Evolutionary conservation across 2,113 vertebrate genomes (phyloP), one percentile per base, ranked within the genome.

Genomic region (Craseonycteris thonglongyai): DNA sequence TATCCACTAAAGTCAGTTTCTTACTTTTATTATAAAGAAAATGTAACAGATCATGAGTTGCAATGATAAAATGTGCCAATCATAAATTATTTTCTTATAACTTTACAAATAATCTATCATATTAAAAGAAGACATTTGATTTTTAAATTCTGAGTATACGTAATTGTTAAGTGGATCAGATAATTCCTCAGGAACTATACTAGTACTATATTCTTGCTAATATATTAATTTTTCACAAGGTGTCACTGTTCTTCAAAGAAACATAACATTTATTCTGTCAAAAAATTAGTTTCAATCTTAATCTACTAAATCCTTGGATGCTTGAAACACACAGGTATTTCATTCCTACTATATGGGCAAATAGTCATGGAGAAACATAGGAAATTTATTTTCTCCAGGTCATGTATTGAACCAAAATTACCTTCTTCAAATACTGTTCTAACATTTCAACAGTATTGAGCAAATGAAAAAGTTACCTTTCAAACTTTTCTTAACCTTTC

Each of bases 161-260:
- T n/a, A 85, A 79, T 51, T 56, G 24, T 74, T 71, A 86, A 74
- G 18, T 66, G n/a, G 45, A 74, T 86, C 35, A 56, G 35, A 47
- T 92, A 84, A 95, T 79, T 91, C 24, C 78, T 74, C 72, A 89
- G 61, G 26, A 89, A 40, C 12, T 87, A 5, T 45, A 0, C 5
- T 71, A 65, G 49, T 63, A 68, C 35, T 83, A 75, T 26, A 91
- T 22, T 89, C 78, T 85, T 95, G 88, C 74, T 95, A 71, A 93
- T 95, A 69, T 11, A 86, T 30, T 76, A 92, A 79, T 49, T 96
- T 88, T 93, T 92, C 95, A 97, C 92, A 93, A 97, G 97, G 76
- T 97, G 95, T 96, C 96, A 95, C 96, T 97, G 49, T 97, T 96
- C 87, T 96, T 93, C 92, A 94, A 92, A 94, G 84, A 93, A 96